phyloP scores from a whole-genome alignment of 2,113 vertebrate species.

The Morone chrysops region DNA sequence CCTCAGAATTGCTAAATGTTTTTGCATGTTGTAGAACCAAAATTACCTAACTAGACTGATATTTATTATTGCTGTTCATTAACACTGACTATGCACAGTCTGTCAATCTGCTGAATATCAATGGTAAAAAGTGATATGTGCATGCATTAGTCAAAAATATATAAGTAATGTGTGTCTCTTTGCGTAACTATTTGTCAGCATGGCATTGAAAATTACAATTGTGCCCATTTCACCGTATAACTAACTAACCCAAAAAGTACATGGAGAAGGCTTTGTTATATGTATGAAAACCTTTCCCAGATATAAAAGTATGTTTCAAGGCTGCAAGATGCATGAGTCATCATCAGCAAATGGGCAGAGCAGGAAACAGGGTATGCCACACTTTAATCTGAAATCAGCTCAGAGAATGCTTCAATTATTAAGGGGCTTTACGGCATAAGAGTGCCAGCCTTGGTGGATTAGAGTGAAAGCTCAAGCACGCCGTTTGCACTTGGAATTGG shows the following conservation, averaged over 20 bases:
- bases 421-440: slow-evolving; percentile 22
- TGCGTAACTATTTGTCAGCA: too few species aligned
- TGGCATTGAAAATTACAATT: not conserved
- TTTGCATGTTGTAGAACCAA: not conserved
- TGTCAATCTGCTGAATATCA: not conserved
- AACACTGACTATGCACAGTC: not conserved
- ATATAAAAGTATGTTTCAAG: slow-evolving; percentile 23
- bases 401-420: slow-evolving; percentile 57
- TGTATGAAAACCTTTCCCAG: slow-evolving; percentile 1
- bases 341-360: slow-evolving; percentile 13
- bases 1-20: not conserved
- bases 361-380: slow-evolving; percentile 15
- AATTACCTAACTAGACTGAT: not conserved
- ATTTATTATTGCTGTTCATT: not conserved
- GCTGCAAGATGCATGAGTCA: slow-evolving; percentile 16
- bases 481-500: slow-evolving; percentile 15
- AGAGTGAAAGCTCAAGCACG: slow-evolving; percentile 37
- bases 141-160: not conserved
- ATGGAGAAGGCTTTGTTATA: not conserved
- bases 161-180: not conserved
- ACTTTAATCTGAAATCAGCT: slow-evolving; percentile 59
- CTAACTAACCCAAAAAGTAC: not conserved
- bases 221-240: not conserved
- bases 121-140: not conserved
- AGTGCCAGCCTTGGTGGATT: slow-evolving; percentile 37